Evolutionary conservation across 2,888 invertebrate genomes (phyloP), one percentile per base, ranked within the genome.

Genomic region (Ormyrus rosae): DNA sequence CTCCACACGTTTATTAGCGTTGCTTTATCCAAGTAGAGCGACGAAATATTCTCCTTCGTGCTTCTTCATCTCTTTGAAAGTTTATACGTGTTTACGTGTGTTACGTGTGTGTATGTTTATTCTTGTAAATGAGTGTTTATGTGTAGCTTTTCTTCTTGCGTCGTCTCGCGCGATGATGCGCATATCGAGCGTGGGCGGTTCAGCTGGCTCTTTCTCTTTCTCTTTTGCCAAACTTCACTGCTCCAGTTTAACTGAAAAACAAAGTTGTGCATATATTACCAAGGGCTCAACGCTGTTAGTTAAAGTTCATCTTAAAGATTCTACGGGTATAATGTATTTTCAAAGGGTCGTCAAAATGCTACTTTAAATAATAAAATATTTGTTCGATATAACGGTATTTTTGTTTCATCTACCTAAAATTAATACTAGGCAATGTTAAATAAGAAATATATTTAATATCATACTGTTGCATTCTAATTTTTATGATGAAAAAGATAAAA

Each of bases 1-100:
- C 86, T 85, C 85, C 84, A 85, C 84, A 83, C 81, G 83, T 86
- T 84, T 86, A 89, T 89, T 87, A 87, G 84, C 88, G 88, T 89
- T 87, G 89, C 88, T 88, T 89, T 89, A 88, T 86, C 86, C 85
- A 85, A 85, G 88, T 88, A 89, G 89, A 89, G 89, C 89, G 88
- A 89, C 88, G 89, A 88, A 90, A 89, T 88, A 89, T 86, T 87
- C 86, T 84, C 85, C 82, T 83, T 79, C 81, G 81, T 77, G 11
- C 51, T 74, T 67, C 11, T 74, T 50, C 9, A 46, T n/a, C n/a
- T 64, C 80, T 83, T 84, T 83, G 84, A 84, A 85, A 69, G 46
- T 78, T 75, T 56, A 9, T 53, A 58, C 63, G 74, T 83, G 60
- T 81, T 72, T 19, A 11, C 68, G 50, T 68, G 11, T 13, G 51